phyloP scores from a whole-genome alignment of 1,140 invertebrate species.

The Brachionus koreanus region DNA sequence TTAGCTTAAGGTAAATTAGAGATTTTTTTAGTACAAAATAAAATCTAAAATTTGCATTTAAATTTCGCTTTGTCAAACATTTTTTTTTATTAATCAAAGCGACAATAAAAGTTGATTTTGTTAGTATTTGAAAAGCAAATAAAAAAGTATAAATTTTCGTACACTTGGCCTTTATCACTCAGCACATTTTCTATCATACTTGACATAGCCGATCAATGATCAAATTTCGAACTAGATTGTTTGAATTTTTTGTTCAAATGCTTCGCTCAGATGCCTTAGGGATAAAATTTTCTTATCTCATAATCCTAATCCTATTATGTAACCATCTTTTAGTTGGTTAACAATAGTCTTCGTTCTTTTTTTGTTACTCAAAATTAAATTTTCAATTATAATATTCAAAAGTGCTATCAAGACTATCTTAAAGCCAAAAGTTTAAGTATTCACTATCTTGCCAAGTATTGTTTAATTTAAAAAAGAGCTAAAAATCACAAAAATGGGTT shows the following conservation, averaged over 20 bases:
- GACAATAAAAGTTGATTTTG: background rate
- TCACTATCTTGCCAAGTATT: background rate
- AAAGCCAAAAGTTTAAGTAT: background rate
- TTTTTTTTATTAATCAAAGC: background rate
- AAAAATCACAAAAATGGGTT: background rate
- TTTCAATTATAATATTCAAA: background rate
- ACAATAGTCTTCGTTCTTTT: background rate
- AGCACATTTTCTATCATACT: background rate
- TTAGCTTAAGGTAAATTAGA: background rate
- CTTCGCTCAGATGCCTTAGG: background rate
- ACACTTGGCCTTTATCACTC: slow-evolving; percentile 3
- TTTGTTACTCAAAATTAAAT: background rate
- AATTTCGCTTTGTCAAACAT: background rate
- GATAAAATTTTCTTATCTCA: background rate
- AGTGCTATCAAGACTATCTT: background rate
- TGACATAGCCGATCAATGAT: background rate
- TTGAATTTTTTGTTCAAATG: background rate
- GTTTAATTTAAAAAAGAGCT: background rate
- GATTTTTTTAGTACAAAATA: background rate
- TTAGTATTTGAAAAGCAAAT: slow-evolving; percentile 10
- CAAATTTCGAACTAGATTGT: background rate
- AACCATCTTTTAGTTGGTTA: background rate
- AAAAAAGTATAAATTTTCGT: background rate
- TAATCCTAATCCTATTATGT: background rate
- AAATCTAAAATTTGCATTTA: slow-evolving; percentile 12